Evolutionary conservation across 2,888 invertebrate species (phyloP).

Genomic region (Nipponacmea schrenckii): DNA sequence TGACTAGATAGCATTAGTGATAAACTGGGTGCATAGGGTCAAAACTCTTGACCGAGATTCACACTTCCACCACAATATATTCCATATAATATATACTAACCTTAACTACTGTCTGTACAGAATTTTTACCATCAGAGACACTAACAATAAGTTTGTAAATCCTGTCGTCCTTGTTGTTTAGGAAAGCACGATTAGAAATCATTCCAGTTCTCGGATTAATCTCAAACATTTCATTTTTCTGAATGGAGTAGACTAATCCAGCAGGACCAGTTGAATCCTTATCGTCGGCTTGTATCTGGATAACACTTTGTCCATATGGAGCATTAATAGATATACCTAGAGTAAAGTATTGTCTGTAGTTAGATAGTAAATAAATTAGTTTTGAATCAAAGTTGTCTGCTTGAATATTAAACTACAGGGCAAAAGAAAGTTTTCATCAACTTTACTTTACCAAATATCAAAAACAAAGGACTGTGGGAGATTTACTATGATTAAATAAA

Average conservation of each 20-base stretch:
- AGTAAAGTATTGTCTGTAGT: conserved; percentile 6
- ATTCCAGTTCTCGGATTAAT: conserved; percentile 46
- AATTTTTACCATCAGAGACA: conserved; percentile 32
- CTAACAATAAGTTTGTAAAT: conserved; percentile 39
- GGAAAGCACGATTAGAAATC: conserved; percentile 44
- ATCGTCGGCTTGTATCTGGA: conserved; percentile 48
- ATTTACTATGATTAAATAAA: too few relatives aligned
- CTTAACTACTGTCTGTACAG: conserved; percentile 31
- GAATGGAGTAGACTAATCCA: conserved; percentile 30
- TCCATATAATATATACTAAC: conserved; percentile 22
- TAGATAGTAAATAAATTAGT: background rate
- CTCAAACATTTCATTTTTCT: conserved; percentile 30
- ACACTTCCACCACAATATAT: too few relatives aligned
- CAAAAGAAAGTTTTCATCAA: too few relatives aligned
- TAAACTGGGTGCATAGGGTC: too few relatives aligned
- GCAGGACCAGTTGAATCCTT: conserved; percentile 38
- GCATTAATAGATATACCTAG: conserved; percentile 61
- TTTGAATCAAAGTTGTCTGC: too few relatives aligned
- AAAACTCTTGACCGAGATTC: too few relatives aligned
- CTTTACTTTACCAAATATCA: too few relatives aligned
- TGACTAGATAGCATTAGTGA: too few relatives aligned
- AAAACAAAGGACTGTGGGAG: too few relatives aligned
- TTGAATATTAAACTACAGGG: too few relatives aligned
- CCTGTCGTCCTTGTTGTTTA: conserved; percentile 37
- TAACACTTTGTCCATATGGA: conserved; percentile 55